Conservation (phyloP, 2,888 invertebrate genomes). For the Watsonalla binaria region DNA sequence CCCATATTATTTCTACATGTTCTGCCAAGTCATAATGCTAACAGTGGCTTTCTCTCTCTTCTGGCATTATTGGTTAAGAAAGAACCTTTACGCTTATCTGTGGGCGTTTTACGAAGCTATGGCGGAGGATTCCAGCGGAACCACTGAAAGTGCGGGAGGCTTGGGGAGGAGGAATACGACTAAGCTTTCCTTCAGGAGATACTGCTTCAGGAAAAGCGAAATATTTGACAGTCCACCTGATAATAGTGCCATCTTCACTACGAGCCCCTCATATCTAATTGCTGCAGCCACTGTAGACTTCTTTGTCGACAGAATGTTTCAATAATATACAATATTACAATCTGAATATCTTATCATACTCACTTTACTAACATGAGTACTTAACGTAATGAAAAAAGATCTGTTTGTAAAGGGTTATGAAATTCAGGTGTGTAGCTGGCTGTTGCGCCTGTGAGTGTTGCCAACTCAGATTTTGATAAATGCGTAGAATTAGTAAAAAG, state of each 20-base stretch:
- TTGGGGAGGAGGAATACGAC: constrained; percentile 13
- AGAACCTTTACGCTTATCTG: constrained; percentile 42
- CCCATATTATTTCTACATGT: constrained; percentile 64
- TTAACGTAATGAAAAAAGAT: no score
- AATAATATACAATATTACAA: constrained; percentile 4
- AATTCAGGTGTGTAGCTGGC: no score
- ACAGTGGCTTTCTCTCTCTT: constrained; percentile 38
- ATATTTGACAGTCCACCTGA: constrained; percentile 48
- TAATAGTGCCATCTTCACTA: constrained; percentile 6
- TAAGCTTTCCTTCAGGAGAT: constrained; percentile 47
- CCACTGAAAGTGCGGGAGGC: background rate
- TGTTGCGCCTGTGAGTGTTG: no score
- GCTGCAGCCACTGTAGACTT: constrained; percentile 3
- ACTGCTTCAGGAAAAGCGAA: constrained; percentile 65
- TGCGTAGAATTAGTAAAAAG: no score
- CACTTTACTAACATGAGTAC: no score
- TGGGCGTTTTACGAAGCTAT: constrained; percentile 32
- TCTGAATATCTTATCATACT: background rate
- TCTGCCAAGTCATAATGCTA: constrained; percentile 55
- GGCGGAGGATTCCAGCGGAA: constrained; percentile 2
- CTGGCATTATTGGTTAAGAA: constrained; percentile 47
- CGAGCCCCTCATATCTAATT: constrained; percentile 2
- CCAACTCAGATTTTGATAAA: no score
- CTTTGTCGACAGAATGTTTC: constrained; percentile 5
- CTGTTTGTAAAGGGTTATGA: no score